These are phyloP conservation scores for Grammomys surdaster DNA, from an alignment of 2,113 vertebrate genomes.

Conservation along the genomic window DNA sequence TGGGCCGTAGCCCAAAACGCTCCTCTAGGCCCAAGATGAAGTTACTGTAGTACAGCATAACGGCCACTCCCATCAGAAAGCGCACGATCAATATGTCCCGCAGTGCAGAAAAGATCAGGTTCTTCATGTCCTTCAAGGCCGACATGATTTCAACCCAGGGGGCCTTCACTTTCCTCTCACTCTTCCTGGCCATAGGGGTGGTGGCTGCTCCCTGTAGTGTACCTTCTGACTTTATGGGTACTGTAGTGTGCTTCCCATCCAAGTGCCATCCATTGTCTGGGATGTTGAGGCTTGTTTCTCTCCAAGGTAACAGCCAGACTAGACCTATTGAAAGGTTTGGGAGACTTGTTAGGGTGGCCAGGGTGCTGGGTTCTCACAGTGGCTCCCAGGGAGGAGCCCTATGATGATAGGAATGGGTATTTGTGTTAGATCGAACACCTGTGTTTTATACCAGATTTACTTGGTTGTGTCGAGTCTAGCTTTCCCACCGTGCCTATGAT, in stretches of 20 bases:
- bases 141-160: conserved; percentile 87
- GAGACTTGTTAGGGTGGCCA: background rate
- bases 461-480: background rate
- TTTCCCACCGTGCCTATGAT: background rate
- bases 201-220: background rate
- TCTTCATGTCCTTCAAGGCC: conserved; percentile 88
- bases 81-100: conserved; percentile 95
- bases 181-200: background rate
- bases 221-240: background rate
- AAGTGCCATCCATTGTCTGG: background rate
- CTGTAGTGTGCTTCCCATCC: background rate
- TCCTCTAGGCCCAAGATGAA: conserved; percentile 96
- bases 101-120: conserved; percentile 90
- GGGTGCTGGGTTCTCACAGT: background rate
- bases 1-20: conserved; percentile 93
- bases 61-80: conserved; percentile 93
- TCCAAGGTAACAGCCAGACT: conserved; percentile 94
- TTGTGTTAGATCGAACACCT: background rate
- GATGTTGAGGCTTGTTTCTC: conserved; percentile 77
- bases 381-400: rapidly evolving
- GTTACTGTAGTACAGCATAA: conserved; percentile 96
- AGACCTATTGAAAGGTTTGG: conserved; percentile 87
- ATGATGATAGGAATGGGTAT: background rate
- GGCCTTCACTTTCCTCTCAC: conserved; percentile 56
- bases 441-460: background rate